These are phyloP conservation scores for Cyrtorhinus lividipennis DNA, from an alignment of 1,140 invertebrate genomes.

Conservation along the genomic window DNA sequence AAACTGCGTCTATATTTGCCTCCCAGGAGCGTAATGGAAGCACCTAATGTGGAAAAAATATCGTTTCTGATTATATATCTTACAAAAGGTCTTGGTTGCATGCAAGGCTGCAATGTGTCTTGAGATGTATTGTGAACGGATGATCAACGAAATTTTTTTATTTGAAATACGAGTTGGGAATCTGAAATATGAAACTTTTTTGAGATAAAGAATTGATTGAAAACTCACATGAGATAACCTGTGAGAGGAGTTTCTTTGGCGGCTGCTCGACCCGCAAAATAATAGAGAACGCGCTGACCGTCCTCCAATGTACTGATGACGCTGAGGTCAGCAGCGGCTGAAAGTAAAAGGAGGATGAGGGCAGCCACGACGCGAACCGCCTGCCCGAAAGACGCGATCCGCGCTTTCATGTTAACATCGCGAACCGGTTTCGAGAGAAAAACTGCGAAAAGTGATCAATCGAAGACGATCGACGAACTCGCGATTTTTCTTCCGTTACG, in stretches of 20 bases:
- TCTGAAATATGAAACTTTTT: neutral
- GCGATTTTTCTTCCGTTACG: neutral
- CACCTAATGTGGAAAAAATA: no score
- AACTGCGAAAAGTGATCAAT: no score
- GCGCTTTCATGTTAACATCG: neutral
- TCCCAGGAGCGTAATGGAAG: no score
- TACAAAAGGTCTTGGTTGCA: no score
- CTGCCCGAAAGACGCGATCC: neutral
- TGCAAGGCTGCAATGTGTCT: no score
- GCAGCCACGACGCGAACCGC: neutral
- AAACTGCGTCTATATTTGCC: no score
- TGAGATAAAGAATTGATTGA: neutral
- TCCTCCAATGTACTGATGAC: neutral
- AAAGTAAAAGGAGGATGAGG: neutral
- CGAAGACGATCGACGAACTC: no score
- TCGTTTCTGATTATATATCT: no score
- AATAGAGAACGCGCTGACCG: neutral
- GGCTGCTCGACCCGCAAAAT: neutral
- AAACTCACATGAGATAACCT: neutral
- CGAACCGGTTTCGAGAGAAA: no score
- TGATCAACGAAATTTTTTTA: no score
- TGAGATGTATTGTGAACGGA: no score
- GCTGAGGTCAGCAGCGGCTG: neutral
- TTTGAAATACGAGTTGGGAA: no score
- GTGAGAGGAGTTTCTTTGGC: neutral